Evolutionary conservation across 2,888 invertebrate genomes (phyloP).

Genomic region (Mamestra brassicae): DNA sequence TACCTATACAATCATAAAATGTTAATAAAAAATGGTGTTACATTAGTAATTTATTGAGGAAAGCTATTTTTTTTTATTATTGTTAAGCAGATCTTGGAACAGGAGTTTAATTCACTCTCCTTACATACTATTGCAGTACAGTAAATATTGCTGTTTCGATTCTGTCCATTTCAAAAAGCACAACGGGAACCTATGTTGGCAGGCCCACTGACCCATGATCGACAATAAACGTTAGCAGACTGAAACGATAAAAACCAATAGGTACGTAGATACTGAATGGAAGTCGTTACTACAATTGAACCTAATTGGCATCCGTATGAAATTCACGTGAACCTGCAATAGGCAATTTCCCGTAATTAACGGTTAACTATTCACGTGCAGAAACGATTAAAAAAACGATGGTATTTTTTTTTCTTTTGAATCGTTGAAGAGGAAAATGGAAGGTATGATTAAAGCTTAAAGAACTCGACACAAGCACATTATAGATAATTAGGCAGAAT

Average conservation of each 20-base stretch:
- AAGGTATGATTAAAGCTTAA: constrained; percentile 6
- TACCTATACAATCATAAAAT: constrained; percentile 4
- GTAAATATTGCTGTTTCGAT: background rate
- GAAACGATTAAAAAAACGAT: constrained; percentile 23
- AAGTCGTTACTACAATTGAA: constrained; percentile 40
- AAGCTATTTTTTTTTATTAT: background rate
- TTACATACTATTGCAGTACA: background rate
- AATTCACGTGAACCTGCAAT: constrained; percentile 41
- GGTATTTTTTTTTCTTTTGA: constrained; percentile 34
- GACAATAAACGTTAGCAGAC: constrained; percentile 12
- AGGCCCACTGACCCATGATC: background rate
- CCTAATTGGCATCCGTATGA: constrained; percentile 30
- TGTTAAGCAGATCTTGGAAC: background rate
- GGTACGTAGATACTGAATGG: constrained; percentile 24
- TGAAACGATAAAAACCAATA: constrained; percentile 38
- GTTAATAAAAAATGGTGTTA: background rate
- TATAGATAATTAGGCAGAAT: background rate
- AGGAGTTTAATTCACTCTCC: background rate
- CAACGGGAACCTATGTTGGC: background rate
- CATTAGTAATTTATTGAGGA: constrained; percentile 1
- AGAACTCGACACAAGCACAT: background rate
- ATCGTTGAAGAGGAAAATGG: constrained; percentile 10
- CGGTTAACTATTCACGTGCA: constrained; percentile 30
- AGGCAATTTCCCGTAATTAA: constrained; percentile 47
- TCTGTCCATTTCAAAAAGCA: too few species aligned